Evolutionary conservation across 2,113 vertebrate genomes (phyloP).

Genomic region (Motacilla alba): DNA sequence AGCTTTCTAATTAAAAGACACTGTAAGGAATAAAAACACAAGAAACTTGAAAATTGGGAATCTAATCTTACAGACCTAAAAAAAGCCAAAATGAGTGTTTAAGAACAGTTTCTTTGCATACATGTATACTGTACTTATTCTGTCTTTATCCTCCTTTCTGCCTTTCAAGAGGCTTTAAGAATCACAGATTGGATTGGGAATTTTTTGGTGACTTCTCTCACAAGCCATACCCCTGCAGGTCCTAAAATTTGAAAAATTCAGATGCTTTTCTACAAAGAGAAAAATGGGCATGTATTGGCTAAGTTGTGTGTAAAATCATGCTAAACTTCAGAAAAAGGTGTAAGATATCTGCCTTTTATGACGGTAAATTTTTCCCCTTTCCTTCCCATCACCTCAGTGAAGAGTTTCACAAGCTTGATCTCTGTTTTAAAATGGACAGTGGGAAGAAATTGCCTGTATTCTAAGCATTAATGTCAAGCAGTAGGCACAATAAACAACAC

Average conservation of each 20-base stretch:
- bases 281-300: neutral
- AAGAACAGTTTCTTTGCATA: neutral
- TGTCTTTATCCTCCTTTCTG: neutral
- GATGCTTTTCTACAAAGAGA: neutral
- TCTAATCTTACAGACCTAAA: neutral
- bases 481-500: neutral
- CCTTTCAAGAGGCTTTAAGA: neutral
- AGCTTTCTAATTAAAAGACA: neutral
- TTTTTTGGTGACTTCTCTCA: neutral
- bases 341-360: neutral
- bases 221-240: neutral
- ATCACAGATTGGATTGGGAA: fast-evolving
- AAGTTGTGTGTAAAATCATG: neutral
- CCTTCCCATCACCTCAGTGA: neutral
- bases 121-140: neutral
- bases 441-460: neutral
- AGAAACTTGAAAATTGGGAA: neutral
- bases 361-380: neutral
- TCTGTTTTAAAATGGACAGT: neutral
- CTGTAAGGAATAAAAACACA: neutral
- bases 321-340: neutral
- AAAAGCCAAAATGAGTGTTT: neutral
- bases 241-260: neutral
- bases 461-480: neutral
- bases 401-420: neutral